Percentiles rank a stretch among this genome's conserved stretches.
Evolutionary conservation across 2,113 vertebrate genomes (phyloP).

Genomic region (Meles meles): DNA sequence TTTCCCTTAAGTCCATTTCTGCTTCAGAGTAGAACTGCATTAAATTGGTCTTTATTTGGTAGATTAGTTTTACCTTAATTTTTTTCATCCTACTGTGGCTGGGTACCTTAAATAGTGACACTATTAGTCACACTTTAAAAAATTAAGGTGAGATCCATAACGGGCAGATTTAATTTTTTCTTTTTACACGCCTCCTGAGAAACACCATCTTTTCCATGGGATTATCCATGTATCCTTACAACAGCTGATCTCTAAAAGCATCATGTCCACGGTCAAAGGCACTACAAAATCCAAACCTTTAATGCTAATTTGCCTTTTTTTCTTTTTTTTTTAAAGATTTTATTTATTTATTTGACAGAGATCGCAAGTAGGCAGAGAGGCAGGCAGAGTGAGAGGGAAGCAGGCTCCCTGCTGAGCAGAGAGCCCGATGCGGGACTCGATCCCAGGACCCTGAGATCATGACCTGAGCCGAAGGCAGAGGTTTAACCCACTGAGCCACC

Average conservation of each 20-base stretch:
- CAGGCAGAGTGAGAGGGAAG: too few relatives aligned
- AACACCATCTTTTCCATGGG: conserved; percentile 12
- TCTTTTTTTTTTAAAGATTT: conserved; percentile 44
- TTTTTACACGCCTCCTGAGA: neutral
- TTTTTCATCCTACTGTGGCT: conserved; percentile 22
- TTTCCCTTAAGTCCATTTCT: conserved; percentile 31
- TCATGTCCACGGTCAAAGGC: neutral
- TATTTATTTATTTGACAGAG: too few relatives aligned
- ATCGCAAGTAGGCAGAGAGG: too few relatives aligned
- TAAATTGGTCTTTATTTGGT: neutral
- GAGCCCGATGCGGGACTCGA: too few relatives aligned
- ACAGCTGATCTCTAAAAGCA: conserved; percentile 13
- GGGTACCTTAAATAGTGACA: conserved; percentile 37
- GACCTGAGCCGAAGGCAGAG: too few relatives aligned
- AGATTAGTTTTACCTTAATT: neutral
- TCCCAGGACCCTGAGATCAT: too few relatives aligned
- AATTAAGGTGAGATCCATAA: conserved; percentile 30
- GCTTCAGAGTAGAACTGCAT: neutral
- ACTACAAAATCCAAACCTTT: conserved; percentile 14
- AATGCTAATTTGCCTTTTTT: neutral
- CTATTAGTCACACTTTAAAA: neutral
- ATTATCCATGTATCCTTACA: conserved; percentile 12
- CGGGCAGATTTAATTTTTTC: neutral
- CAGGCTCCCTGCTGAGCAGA: too few relatives aligned
- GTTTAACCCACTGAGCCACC: too few relatives aligned